These are phyloP conservation scores for Poeciliopsis infans DNA, from an alignment of 2,797 vertebrate species.

Conservation along the genomic window DNA sequence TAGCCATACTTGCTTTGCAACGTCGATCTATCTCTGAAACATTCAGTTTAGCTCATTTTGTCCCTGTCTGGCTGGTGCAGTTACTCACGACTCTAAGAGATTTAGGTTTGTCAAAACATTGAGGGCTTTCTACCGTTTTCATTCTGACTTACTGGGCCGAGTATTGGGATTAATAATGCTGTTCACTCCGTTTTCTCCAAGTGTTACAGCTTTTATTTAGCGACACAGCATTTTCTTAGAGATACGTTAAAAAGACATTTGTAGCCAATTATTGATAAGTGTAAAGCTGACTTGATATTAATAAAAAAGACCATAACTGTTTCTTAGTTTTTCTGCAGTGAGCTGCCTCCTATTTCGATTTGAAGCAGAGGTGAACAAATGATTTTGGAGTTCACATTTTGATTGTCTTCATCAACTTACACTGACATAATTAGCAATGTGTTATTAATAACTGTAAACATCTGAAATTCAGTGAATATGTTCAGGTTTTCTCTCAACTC, in stretches of 20 bases:
- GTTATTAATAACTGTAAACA: neutral
- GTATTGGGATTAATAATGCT: neutral
- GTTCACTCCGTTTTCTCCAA: neutral
- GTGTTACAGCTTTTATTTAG: neutral
- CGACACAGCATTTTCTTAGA: neutral
- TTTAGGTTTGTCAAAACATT: neutral
- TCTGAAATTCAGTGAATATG: neutral
- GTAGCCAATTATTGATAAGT: neutral
- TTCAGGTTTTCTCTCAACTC: neutral
- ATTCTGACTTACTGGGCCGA: neutral
- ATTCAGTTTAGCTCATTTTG: constrained; percentile 15
- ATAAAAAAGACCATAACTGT: neutral
- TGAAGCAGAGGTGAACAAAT: neutral
- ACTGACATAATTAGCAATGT: neutral
- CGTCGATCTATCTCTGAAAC: constrained; percentile 26
- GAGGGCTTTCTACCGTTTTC: neutral
- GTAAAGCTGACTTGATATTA: neutral
- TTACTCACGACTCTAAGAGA: constrained; percentile 7
- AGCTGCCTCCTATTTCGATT: neutral
- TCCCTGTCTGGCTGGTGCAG: constrained; percentile 27
- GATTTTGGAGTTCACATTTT: neutral
- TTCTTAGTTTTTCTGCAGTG: neutral
- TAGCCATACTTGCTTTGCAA: constrained; percentile 55
- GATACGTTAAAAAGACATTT: neutral
- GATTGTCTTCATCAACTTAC: neutral